phyloP scores from a whole-genome alignment of 1,140 invertebrate genomes.

The Zaprionus tsacasi region DNA sequence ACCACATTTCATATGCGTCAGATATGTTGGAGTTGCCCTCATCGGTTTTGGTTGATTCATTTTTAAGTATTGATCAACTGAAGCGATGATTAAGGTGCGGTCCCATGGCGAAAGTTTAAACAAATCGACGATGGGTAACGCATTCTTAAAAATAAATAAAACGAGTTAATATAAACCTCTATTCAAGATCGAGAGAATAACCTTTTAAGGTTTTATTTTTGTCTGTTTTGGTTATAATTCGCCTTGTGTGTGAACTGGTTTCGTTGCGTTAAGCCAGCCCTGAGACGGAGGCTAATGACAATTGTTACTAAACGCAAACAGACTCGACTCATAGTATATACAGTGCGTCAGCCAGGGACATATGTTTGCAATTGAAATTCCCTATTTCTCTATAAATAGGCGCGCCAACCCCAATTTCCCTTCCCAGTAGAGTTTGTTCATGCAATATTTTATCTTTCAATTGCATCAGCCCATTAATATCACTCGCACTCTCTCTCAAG shows the following conservation, averaged over 20 bases:
- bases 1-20: slow-evolving; percentile 37
- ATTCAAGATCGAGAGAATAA: not conserved
- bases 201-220: slow-evolving; percentile 9
- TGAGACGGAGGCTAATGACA: slow-evolving; percentile 60
- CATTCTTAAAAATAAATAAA: slow-evolving; percentile 25
- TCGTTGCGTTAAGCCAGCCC: slow-evolving; percentile 47
- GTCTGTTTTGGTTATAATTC: slow-evolving; percentile 51
- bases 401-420: slow-evolving; percentile 10
- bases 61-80: slow-evolving; percentile 2
- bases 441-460: slow-evolving; percentile 24
- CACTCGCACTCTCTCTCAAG: slow-evolving; percentile 24
- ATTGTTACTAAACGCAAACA: slow-evolving; percentile 24
- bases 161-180: slow-evolving; percentile 3
- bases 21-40: slow-evolving; percentile 1
- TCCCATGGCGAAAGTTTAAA: slow-evolving; percentile 30
- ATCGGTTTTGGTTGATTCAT: slow-evolving; percentile 45
- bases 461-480: slow-evolving; percentile 17
- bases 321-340: too few relatives aligned
- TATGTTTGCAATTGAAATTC: slow-evolving; percentile 30
- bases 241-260: slow-evolving; percentile 54
- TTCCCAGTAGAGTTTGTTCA: not conserved
- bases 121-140: not conserved
- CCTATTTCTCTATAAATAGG: slow-evolving; percentile 34
- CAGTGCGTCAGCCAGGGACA: slow-evolving; percentile 1
- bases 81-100: slow-evolving; percentile 60